phyloP scores from a whole-genome alignment of 1,140 invertebrate genomes.

The Eulimnadia texana region DNA sequence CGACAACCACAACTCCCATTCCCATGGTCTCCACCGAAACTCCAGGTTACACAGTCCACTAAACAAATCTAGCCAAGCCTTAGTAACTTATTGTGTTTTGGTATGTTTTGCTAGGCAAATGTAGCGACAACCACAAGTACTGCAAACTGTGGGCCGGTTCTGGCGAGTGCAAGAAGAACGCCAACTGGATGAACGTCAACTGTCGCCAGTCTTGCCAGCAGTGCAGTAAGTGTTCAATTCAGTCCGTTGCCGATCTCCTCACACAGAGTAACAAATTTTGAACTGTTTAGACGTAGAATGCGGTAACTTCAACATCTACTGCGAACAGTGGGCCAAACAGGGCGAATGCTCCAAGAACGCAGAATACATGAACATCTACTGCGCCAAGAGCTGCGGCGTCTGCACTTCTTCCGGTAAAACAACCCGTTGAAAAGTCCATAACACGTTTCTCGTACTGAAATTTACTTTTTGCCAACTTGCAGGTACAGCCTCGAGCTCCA shows the following conservation, averaged over 20 bases:
- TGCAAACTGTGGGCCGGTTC: conserved; percentile 21
- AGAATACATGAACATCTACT: conserved; percentile 26
- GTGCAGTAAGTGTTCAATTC: conserved; percentile 24
- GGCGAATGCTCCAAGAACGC: conserved; percentile 26
- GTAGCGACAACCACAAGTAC: conserved; percentile 22
- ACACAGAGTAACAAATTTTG: too few species aligned
- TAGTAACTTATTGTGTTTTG: neutral
- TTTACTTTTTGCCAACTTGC: neutral
- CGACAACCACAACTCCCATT: neutral
- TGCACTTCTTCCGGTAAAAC: conserved; percentile 22
- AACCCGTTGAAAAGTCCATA: neutral
- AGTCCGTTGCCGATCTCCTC: too few species aligned
- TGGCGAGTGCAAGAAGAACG: conserved; percentile 20
- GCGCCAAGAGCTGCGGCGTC: conserved; percentile 27
- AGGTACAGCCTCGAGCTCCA: neutral
- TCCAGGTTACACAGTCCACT: conserved; percentile 4
- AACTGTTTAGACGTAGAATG: neutral
- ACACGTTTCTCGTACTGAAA: neutral
- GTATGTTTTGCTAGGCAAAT: conserved; percentile 9
- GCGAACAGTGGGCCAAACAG: conserved; percentile 8
- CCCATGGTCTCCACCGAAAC: conserved; percentile 1
- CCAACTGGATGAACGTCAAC: conserved; percentile 26
- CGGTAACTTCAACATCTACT: conserved; percentile 7
- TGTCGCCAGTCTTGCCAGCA: conserved; percentile 29
- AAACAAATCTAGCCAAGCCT: neutral